Conservation (phyloP, 2,797 vertebrate genomes). For the Petrocephalus schoutedeni region DNA sequence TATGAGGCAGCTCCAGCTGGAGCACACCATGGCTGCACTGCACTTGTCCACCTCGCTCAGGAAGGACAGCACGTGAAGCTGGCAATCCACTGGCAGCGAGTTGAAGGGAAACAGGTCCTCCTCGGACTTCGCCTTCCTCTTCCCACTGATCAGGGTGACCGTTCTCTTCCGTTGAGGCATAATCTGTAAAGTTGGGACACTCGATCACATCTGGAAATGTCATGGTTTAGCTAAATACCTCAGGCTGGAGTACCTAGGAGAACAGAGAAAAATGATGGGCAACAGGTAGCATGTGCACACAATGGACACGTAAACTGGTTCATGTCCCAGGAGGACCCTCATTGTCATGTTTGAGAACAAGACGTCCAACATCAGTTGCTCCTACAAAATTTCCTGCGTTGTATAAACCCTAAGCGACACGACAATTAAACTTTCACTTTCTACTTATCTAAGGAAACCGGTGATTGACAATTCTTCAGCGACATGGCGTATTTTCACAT, state of each 20-base stretch:
- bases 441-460: not conserved
- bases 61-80: slow-evolving; percentile 71
- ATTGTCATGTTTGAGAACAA: not conserved
- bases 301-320: not conserved
- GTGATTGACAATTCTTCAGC: not conserved
- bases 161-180: slow-evolving; percentile 66
- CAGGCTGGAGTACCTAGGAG: not conserved
- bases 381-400: not conserved
- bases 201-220: slow-evolving; percentile 8
- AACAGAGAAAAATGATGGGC: not conserved
- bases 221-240: not conserved
- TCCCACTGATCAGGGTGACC: slow-evolving; percentile 54
- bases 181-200: slow-evolving; percentile 13
- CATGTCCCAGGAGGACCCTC: not conserved
- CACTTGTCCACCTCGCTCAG: slow-evolving; percentile 73
- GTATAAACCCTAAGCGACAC: not conserved
- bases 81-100: slow-evolving; percentile 69
- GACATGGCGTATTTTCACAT: not conserved
- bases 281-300: not conserved
- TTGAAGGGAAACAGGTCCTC: slow-evolving; percentile 67
- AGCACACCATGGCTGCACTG: slow-evolving; percentile 66
- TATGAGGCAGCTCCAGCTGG: slow-evolving; percentile 70
- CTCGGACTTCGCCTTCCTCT: slow-evolving; percentile 44
- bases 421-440: not conserved
- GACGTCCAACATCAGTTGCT: not conserved